Conservation (phyloP, 2,797 vertebrate species). For the Enteromius afrohamiltoni region DNA sequence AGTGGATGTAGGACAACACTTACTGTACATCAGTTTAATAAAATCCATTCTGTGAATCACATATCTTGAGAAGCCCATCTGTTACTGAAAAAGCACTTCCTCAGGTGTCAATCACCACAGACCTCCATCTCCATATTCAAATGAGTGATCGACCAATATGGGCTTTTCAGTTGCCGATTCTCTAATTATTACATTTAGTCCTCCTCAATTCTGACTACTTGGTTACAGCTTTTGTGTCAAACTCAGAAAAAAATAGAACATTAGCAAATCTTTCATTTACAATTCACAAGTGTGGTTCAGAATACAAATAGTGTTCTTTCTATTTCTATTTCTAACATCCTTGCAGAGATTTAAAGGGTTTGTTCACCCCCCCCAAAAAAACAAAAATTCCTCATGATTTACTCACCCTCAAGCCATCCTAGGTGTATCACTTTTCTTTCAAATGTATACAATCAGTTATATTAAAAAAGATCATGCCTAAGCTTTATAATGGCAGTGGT, state of each 20-base stretch:
- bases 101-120: neutral
- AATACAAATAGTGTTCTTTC: conserved; percentile 5
- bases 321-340: neutral
- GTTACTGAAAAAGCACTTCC: conserved; percentile 16
- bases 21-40: neutral
- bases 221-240: neutral
- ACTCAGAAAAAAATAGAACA: neutral
- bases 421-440: neutral
- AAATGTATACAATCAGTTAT: neutral
- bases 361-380: neutral
- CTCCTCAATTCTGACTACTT: neutral
- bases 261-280: conserved; percentile 62
- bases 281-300: conserved; percentile 68
- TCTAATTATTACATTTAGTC: conserved; percentile 5
- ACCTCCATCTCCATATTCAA: neutral
- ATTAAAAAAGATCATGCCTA: neutral
- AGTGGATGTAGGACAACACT: neutral
- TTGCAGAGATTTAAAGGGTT: neutral
- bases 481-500: neutral
- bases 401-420: neutral
- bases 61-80: neutral
- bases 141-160: neutral
- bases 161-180: neutral
- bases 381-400: neutral
- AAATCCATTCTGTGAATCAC: neutral